Evolutionary conservation across 2,888 invertebrate genomes (phyloP), one percentile per base, ranked within the genome.

Genomic region (Pristionchus japonicus): DNA sequence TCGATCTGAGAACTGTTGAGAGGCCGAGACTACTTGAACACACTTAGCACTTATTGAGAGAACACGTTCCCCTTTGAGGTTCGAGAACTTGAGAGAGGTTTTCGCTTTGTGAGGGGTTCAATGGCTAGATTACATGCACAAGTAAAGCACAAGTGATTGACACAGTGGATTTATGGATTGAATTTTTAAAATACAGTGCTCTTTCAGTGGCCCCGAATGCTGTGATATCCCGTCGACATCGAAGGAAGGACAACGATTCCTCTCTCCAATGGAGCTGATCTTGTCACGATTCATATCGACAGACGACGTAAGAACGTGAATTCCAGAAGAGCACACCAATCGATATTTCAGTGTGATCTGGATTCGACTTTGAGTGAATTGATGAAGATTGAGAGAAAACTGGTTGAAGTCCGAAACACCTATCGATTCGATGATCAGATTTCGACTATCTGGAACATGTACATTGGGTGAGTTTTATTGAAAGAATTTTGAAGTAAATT

Each of bases 391-490:
- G 92, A 92, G 88, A 87, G 88, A 7, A 91, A 90, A 88, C 84
- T 92, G 88, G 88, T 90, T n/a, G 80, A 87, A 47, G 88, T 92
- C 9, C 82, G 92, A 74, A 92, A 89, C 74, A 90, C 92, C 0
- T 90, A 90, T 82, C 88, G 90, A 27, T 91, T 90, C 82, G 90
- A 91, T 43, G 90, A 91, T 0, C 91, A 92, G 43, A 74, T 88
- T 23, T 92, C 92, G 1, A 90, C 92, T 9, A 91, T 91, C 0
- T 91, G 90, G 70, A 90, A 90, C 86, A 92, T 92, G 91, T 91
- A 92, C 86, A 90, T 90, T 34, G 90, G 89, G 90, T 90, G 52
- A 34, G 64, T 83, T 23, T 23, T 47, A 1, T 47, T 52, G 13
- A n/a, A n/a, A n/a, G n/a, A n/a, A 34, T 52, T 2, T 23, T 15